Evolutionary conservation across 1,140 invertebrate species (phyloP), one percentile per base, ranked within the genome.

Genomic region (Lepidotrigona ventralis): DNA sequence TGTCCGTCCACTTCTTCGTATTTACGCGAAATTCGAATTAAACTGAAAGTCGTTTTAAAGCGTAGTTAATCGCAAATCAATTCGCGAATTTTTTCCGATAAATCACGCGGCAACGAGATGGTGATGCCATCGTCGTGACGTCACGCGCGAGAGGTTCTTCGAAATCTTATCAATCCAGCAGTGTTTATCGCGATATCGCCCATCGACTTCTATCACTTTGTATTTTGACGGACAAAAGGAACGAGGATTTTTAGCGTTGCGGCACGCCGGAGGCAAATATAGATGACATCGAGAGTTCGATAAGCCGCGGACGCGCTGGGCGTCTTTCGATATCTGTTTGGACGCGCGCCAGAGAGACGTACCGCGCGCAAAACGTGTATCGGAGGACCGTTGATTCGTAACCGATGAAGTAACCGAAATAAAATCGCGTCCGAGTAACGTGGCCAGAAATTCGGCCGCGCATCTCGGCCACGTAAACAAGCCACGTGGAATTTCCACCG

Each of bases 281-380:
- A 92, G 92, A 89, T 90, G 33, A 33, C 89, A 87, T 91, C 89
- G 86, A 58, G 90, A 87, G 89, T 93, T 93, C 90, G 88, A 93
- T 94, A 91, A 89, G 79, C 70, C 33, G 64, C 39, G 64, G 72
- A 29, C 68, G n/a, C 56, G 70, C 66, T n/a, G 71, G 74, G 72
- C 70, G 73, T 86, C n/a, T n/a, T 73, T 85, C 84, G 85, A 91
- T 90, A 91, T 90, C 87, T 90, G 33, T 73, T 88, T 93, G 93
- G 92, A 91, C 15, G 29, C 0, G 1, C n/a, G 91, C 92, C 92
- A 93, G 85, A 90, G 71, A 79, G 85, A 78, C 85, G 92, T 91
- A 92, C 91, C 89, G 90, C 82, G 91, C 88, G 91, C 90, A 93
- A 92, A 92, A 90, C 81, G 69, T 71, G 86, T 90, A 91, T 91